Conservation (phyloP, 2,888 invertebrate genomes). For the Stenoptilia bipunctidactyla region DNA sequence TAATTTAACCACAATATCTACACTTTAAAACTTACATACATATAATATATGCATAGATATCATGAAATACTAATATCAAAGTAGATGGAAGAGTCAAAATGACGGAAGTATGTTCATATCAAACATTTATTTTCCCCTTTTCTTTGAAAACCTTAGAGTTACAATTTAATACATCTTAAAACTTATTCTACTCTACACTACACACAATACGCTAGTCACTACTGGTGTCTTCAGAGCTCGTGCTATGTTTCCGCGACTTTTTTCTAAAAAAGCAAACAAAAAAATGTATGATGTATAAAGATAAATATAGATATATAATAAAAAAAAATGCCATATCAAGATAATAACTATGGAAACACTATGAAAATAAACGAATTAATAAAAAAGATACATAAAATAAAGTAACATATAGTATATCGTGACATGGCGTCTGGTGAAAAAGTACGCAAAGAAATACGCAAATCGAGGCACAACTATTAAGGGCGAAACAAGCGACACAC, state of each 20-base stretch:
- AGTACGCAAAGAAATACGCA: conserved; percentile 19
- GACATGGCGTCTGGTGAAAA: conserved; percentile 25
- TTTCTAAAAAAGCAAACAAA: conserved; percentile 49
- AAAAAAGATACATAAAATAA: too few relatives aligned
- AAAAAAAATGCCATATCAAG: conserved; percentile 19
- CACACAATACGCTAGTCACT: conserved; percentile 51
- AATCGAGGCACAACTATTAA: conserved; percentile 26
- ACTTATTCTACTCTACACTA: conserved; percentile 22
- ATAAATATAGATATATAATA: conserved; percentile 16
- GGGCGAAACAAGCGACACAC: conserved; percentile 44
- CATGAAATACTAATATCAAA: too few relatives aligned
- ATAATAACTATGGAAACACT: too few relatives aligned
- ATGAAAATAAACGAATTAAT: too few relatives aligned
- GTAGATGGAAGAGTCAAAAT: too few relatives aligned
- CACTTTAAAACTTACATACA: too few relatives aligned
- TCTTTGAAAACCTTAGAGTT: too few relatives aligned
- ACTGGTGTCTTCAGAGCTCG: conserved; percentile 60
- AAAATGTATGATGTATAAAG: conserved; percentile 26
- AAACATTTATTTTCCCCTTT: too few relatives aligned
- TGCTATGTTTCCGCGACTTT: conserved; percentile 62
- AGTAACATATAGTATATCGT: too few relatives aligned
- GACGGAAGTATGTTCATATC: too few relatives aligned
- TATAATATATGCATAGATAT: too few relatives aligned
- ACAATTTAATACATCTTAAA: conserved; percentile 23
- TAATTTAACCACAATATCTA: too few relatives aligned